A percentile compares a stretch with the other conserved stretches of the same genome.
phyloP scores from a whole-genome alignment of 2,797 vertebrate species.

The Xenops minutus region DNA sequence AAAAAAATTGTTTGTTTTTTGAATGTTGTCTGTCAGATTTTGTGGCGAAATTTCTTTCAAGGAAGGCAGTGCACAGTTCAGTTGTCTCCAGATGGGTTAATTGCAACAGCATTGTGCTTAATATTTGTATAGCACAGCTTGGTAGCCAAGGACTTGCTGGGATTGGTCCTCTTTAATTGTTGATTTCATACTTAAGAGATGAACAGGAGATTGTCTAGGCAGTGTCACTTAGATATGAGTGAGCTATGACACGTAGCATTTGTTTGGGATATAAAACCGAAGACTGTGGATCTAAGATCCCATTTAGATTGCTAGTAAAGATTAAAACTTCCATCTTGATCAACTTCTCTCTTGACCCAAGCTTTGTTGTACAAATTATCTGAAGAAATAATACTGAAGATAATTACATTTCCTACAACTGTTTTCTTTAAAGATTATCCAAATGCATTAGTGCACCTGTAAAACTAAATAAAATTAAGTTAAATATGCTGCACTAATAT shows the following conservation, averaged over 20 bases:
- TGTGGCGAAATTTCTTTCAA: neutral
- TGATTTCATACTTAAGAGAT: neutral
- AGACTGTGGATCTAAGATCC: neutral
- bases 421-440: conserved; percentile 46
- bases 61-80: neutral
- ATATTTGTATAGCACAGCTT: neutral
- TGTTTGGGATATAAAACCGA: neutral
- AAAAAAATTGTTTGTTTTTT: neutral
- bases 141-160: neutral
- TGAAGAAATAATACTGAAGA: conserved; percentile 24
- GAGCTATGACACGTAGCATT: neutral
- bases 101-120: neutral
- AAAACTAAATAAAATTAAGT: conserved; percentile 56
- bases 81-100: neutral
- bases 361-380: conserved; percentile 44
- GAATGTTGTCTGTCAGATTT: neutral
- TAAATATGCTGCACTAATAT: conserved; percentile 37
- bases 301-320: conserved; percentile 63
- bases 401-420: conserved; percentile 30
- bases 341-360: neutral
- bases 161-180: neutral
- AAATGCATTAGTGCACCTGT: conserved; percentile 51
- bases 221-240: neutral
- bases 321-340: conserved; percentile 36
- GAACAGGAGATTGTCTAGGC: neutral